Evolutionary conservation across 2,113 vertebrate species (phyloP).

Genomic region (Isurus oxyrinchus): DNA sequence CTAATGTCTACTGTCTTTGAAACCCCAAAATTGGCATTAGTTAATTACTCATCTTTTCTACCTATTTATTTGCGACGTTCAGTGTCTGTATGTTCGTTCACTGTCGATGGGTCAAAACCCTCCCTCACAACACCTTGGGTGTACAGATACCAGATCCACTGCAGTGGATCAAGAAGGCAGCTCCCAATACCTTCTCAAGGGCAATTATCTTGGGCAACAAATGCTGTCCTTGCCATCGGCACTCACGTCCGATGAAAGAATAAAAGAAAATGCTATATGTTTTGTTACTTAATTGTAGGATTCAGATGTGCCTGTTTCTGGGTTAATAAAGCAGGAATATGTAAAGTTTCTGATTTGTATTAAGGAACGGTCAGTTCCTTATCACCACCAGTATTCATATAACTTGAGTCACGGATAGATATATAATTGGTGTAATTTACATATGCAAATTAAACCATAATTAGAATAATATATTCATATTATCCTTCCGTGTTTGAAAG

Average conservation of each 20-base stretch:
- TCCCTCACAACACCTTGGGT: too few species aligned
- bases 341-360: background rate
- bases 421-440: background rate
- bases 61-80: too few species aligned
- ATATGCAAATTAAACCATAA: background rate
- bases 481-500: constrained; percentile 14
- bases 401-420: background rate
- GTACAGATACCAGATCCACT: too few species aligned
- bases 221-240: too few species aligned
- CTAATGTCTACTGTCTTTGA: too few species aligned
- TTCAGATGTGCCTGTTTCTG: background rate
- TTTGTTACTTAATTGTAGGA: background rate
- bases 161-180: too few species aligned
- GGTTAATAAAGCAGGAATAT: background rate
- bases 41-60: too few species aligned
- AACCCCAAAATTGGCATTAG: too few species aligned
- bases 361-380: background rate
- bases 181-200: too few species aligned
- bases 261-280: background rate
- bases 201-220: too few species aligned
- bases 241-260: background rate
- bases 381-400: background rate
- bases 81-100: too few species aligned
- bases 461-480: constrained; percentile 7
- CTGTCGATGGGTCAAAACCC: too few species aligned